Conservation (phyloP, 2,888 invertebrate species). For the Eristalis pertinax region DNA sequence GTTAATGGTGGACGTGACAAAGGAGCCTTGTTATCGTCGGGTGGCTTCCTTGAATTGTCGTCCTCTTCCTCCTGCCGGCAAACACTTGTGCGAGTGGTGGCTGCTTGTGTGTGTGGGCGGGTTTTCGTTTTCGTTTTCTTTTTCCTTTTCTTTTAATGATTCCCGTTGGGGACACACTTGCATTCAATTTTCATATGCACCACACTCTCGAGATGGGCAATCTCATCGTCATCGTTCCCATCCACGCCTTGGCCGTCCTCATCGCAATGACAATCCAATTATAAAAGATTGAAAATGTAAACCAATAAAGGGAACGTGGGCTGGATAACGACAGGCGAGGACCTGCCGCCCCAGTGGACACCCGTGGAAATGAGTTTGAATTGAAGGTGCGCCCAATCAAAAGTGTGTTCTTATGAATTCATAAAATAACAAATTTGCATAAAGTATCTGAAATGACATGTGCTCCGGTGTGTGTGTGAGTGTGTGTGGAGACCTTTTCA, state of each 20-base stretch:
- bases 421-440: neutral
- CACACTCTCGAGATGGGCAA: conserved; percentile 31
- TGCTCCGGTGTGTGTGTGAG: neutral
- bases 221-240: conserved; percentile 13
- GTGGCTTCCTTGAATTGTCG: conserved; percentile 6
- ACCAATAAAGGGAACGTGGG: conserved; percentile 40
- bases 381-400: neutral
- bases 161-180: conserved; percentile 34
- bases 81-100: neutral
- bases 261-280: conserved; percentile 63
- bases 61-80: neutral
- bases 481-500: neutral
- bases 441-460: neutral
- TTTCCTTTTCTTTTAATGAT: conserved; percentile 9
- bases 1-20: conserved; percentile 70
- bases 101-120: neutral
- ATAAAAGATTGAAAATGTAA: conserved; percentile 64
- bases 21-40: conserved; percentile 35
- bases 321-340: conserved; percentile 35
- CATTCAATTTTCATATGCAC: conserved; percentile 34
- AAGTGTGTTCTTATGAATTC: neutral
- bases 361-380: neutral
- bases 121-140: conserved; percentile 5
- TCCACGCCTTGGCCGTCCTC: neutral
- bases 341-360: neutral